Evolutionary conservation across 2,888 invertebrate species (phyloP).

Genomic region (Andrena marginata): DNA sequence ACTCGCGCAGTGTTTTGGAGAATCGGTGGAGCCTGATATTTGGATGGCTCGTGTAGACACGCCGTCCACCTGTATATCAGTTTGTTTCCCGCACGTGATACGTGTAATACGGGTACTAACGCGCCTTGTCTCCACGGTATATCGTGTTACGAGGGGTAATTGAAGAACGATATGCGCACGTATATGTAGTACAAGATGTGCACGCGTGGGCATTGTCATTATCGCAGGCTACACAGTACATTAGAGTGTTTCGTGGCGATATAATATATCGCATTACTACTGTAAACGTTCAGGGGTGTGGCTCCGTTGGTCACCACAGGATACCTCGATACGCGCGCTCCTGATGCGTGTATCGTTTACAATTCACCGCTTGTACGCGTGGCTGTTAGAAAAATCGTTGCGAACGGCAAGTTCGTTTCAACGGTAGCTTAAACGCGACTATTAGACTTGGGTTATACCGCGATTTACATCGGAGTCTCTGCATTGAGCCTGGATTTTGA

Average conservation of each 20-base stretch:
- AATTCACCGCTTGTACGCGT: slow-evolving; percentile 10
- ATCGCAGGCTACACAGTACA: slow-evolving; percentile 64
- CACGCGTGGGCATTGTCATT: slow-evolving; percentile 67
- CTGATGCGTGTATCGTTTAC: slow-evolving; percentile 34
- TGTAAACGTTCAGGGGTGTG: slow-evolving; percentile 66
- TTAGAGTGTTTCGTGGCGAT: slow-evolving; percentile 60
- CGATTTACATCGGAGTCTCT: not conserved
- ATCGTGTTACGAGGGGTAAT: slow-evolving; percentile 70
- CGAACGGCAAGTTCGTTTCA: not conserved
- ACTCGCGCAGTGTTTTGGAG: not conserved
- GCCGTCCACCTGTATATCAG: slow-evolving; percentile 41
- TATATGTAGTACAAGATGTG: slow-evolving; percentile 58
- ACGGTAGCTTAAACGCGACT: slow-evolving; percentile 2
- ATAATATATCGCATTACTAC: slow-evolving; percentile 67
- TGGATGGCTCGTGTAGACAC: not conserved
- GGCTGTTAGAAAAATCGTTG: slow-evolving; percentile 6
- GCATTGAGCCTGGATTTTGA: not conserved
- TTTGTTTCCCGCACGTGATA: slow-evolving; percentile 65
- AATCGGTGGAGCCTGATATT: not conserved
- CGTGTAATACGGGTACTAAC: slow-evolving; percentile 63
- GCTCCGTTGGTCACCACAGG: slow-evolving; percentile 44
- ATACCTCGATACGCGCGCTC: slow-evolving; percentile 37
- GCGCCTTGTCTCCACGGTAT: slow-evolving; percentile 54
- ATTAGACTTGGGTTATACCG: not conserved
- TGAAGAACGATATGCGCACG: slow-evolving; percentile 65